Conservation (phyloP, 1,140 invertebrate genomes). For the Bombus turneri region DNA sequence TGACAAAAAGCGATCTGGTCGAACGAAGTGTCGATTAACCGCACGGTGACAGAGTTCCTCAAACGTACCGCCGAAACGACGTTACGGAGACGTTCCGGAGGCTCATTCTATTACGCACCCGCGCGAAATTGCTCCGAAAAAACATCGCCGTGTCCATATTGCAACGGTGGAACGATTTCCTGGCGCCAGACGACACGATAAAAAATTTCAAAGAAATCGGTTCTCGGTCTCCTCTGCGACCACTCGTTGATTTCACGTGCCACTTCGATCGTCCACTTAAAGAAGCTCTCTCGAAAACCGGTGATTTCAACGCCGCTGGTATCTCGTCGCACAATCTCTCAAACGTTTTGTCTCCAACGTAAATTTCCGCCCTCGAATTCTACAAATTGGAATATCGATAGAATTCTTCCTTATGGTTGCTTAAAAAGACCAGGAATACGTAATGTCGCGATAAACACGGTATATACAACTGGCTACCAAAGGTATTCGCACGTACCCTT, state of each 20-base stretch:
- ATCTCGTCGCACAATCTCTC: too few relatives aligned
- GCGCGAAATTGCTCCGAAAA: background rate
- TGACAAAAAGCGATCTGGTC: constrained; percentile 51
- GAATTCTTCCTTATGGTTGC: too few relatives aligned
- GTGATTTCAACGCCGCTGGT: background rate
- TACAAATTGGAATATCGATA: too few relatives aligned
- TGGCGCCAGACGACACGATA: background rate
- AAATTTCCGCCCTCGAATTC: too few relatives aligned
- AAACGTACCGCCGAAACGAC: background rate
- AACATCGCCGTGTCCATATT: background rate
- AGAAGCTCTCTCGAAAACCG: background rate
- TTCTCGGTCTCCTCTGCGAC: background rate
- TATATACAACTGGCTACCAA: too few relatives aligned
- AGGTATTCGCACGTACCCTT: too few relatives aligned
- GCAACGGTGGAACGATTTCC: constrained; percentile 3
- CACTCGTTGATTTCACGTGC: constrained; percentile 12
- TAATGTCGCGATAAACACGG: too few relatives aligned
- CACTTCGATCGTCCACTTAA: background rate
- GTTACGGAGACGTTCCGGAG: background rate
- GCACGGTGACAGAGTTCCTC: background rate
- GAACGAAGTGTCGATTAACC: constrained; percentile 58
- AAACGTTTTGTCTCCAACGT: too few relatives aligned
- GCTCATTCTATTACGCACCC: background rate
- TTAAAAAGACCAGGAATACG: too few relatives aligned
- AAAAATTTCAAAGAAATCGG: constrained; percentile 1